phyloP scores from a whole-genome alignment of 2,888 invertebrate species.

The Leucophenga montana region DNA sequence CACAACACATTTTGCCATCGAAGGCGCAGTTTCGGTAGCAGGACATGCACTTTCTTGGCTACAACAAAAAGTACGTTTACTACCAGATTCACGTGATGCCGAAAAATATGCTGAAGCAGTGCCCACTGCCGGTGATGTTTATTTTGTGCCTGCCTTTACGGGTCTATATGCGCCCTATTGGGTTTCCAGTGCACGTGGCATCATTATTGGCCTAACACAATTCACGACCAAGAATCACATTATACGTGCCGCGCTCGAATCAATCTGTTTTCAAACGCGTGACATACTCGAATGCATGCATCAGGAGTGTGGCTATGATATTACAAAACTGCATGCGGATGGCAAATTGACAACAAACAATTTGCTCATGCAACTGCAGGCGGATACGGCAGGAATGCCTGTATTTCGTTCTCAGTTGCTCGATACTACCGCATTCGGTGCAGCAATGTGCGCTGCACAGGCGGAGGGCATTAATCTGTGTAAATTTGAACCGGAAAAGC shows the following conservation, averaged over 20 bases:
- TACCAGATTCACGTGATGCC: conserved; percentile 83
- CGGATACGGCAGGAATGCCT: conserved; percentile 92
- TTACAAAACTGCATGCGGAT: conserved; percentile 90
- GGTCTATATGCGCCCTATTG: conserved; percentile 98
- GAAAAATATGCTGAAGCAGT: conserved; percentile 85
- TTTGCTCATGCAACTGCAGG: conserved; percentile 95
- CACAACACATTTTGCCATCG: conserved; percentile 92
- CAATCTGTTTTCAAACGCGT: conserved; percentile 95
- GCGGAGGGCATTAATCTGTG: conserved; percentile 84
- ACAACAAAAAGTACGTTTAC: conserved; percentile 90
- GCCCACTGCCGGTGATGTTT: conserved; percentile 92
- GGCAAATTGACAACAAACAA: conserved; percentile 94
- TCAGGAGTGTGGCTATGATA: conserved; percentile 89
- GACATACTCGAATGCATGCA: conserved; percentile 96
- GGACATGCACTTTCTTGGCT: conserved; percentile 96
- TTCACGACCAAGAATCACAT: conserved; percentile 95
- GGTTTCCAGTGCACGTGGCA: conserved; percentile 93
- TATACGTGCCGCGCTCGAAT: conserved; percentile 93
- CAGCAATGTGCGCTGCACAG: conserved; percentile 91
- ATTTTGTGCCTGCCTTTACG: conserved; percentile 98
- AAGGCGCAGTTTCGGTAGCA: conserved; percentile 94
- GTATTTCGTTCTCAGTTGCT: conserved; percentile 89
- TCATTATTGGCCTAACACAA: conserved; percentile 94
- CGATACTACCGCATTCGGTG: conserved; percentile 95
- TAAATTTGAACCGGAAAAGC: conserved; percentile 78